Conservation (phyloP, 2,888 invertebrate species). For the Drosophila limbata region DNA sequence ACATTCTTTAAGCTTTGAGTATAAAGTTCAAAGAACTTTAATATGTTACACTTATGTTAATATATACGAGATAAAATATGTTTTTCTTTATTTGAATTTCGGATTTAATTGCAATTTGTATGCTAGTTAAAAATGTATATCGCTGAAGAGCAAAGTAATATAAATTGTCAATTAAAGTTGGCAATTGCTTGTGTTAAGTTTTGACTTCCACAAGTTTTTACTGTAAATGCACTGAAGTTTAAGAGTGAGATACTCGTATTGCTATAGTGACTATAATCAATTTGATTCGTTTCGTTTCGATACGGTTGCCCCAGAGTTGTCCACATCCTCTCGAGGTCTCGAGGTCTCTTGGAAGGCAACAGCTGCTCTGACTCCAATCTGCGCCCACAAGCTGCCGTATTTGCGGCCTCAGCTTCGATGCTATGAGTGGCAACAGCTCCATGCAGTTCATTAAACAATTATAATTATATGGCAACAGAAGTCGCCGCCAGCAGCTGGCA, state of each 20-base stretch:
- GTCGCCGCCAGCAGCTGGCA: conserved; percentile 32
- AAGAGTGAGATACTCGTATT: background rate
- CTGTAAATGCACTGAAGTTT: background rate
- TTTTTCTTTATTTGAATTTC: too few species aligned
- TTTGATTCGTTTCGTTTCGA: background rate
- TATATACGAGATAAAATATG: too few species aligned
- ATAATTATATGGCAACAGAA: conserved; percentile 67
- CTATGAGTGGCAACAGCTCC: conserved; percentile 10
- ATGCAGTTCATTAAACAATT: conserved; percentile 70
- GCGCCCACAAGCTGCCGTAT: conserved; percentile 30
- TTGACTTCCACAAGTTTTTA: background rate
- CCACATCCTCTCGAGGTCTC: background rate
- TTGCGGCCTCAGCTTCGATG: conserved; percentile 13
- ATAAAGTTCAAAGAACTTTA: background rate
- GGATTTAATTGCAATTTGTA: too few species aligned
- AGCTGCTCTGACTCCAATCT: conserved; percentile 30
- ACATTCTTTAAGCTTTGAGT: background rate
- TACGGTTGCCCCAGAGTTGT: background rate
- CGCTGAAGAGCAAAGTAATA: background rate
- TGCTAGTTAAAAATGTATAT: too few species aligned
- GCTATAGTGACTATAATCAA: conserved; percentile 4
- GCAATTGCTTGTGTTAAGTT: background rate
- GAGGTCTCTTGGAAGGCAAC: conserved; percentile 7
- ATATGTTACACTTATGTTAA: background rate
- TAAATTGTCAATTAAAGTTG: background rate